Conservation (phyloP, 2,797 vertebrate genomes). For the Coranthus polyacanthus region DNA sequence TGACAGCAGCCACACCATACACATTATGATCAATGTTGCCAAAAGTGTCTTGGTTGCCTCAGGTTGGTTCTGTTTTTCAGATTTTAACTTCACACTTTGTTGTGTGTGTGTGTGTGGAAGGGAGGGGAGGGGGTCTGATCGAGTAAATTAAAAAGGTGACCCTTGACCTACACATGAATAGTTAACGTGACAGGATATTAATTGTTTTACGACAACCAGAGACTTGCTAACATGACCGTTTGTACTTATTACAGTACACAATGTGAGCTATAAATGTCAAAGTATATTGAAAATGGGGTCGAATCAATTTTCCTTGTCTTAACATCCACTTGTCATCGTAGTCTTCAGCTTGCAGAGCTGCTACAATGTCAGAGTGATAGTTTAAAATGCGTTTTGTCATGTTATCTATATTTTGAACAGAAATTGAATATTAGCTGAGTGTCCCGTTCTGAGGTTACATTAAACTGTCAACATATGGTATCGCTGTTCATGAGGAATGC, state of each 20-base stretch:
- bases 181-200: conserved; percentile 10
- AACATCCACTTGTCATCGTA: conserved; percentile 45
- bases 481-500: conserved; percentile 45
- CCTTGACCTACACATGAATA: conserved; percentile 31
- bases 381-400: conserved; percentile 50
- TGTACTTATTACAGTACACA: conserved; percentile 27
- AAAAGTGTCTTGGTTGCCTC: conserved; percentile 51
- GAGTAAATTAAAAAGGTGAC: conserved; percentile 30
- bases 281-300: conserved; percentile 32
- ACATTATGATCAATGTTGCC: conserved; percentile 70
- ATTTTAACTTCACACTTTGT: not conserved
- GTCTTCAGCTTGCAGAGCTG: conserved; percentile 9
- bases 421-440: conserved; percentile 43
- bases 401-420: conserved; percentile 46
- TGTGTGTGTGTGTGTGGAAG: not conserved
- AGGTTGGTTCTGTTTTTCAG: conserved; percentile 38
- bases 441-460: conserved; percentile 40
- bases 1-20: conserved; percentile 56
- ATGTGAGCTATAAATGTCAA: conserved; percentile 45
- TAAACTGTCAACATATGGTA: conserved; percentile 58
- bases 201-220: conserved; percentile 17
- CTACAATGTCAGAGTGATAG: conserved; percentile 19
- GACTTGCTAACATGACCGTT: not conserved
- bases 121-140: not conserved
- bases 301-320: conserved; percentile 36